phyloP scores from a whole-genome alignment of 2,113 vertebrate genomes.

The Coptodon rendalli region DNA sequence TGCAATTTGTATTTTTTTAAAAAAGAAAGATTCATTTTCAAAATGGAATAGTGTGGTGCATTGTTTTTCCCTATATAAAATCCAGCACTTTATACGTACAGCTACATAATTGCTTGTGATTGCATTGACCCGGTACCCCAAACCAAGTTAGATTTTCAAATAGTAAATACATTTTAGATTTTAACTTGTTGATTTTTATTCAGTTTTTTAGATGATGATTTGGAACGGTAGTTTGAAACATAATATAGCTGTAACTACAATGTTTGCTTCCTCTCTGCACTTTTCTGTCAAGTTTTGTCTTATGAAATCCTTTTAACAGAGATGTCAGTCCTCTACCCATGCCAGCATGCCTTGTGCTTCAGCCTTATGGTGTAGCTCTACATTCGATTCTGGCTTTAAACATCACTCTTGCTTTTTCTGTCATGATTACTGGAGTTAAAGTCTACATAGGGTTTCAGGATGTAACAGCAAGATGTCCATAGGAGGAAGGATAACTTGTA shows the following conservation, averaged over 20 bases:
- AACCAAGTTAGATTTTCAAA: not conserved
- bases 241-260: not conserved
- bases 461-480: not conserved
- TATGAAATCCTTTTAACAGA: not conserved
- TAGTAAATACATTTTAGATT: not conserved
- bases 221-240: fast-evolving
- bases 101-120: not conserved
- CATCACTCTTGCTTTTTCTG: not conserved
- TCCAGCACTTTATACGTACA: not conserved
- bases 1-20: not conserved
- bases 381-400: not conserved
- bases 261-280: not conserved
- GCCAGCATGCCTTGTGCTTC: not conserved
- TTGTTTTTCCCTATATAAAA: not conserved
- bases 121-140: not conserved
- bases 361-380: not conserved
- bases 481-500: not conserved
- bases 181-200: not conserved
- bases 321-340: not conserved
- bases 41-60: fast-evolving
- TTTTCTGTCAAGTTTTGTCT: not conserved
- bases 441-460: not conserved
- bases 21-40: fast-evolving
- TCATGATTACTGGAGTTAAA: not conserved
- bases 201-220: not conserved